Conservation (phyloP, 1,140 invertebrate species). For the Cherax destructor region DNA sequence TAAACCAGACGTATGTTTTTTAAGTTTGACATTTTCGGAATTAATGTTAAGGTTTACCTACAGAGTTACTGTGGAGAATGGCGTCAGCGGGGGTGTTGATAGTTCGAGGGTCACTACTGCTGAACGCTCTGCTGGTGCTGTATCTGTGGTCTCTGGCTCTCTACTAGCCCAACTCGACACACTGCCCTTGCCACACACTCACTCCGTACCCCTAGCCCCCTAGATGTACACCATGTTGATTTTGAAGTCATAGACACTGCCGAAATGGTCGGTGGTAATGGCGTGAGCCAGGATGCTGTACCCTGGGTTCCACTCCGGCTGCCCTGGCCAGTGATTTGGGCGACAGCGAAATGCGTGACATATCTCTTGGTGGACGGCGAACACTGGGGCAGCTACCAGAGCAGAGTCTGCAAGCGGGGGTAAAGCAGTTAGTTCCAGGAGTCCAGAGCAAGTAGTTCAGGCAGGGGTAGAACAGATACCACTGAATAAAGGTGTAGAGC, state of each 20-base stretch:
- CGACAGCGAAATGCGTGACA: slow-evolving; percentile 20
- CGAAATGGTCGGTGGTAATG: not conserved
- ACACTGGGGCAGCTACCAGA: slow-evolving; percentile 57
- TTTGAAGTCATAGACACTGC: not conserved
- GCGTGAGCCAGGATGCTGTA: not conserved
- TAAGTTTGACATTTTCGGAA: too few species aligned
- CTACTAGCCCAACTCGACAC: slow-evolving; percentile 21
- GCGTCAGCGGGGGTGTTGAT: slow-evolving; percentile 48
- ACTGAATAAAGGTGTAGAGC: not conserved
- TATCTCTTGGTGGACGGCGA: slow-evolving; percentile 43
- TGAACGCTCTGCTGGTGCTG: slow-evolving; percentile 60
- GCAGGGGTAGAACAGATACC: not conserved
- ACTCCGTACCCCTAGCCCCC: not conserved
- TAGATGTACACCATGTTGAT: not conserved
- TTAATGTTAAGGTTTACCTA: not conserved
- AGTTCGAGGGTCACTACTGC: slow-evolving; percentile 59
- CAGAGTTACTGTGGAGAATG: slow-evolving; percentile 49
- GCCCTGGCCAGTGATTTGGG: not conserved
- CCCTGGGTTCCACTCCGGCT: not conserved
- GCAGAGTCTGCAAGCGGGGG: not conserved
- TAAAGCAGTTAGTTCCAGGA: not conserved
- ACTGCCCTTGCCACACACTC: not conserved
- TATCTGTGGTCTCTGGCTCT: slow-evolving; percentile 67
- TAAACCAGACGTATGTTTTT: too few species aligned
- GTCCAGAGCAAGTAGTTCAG: not conserved